These are phyloP conservation scores for Conus canariensis DNA, from an alignment of 2,888 invertebrate genomes.

Conservation along the genomic window DNA sequence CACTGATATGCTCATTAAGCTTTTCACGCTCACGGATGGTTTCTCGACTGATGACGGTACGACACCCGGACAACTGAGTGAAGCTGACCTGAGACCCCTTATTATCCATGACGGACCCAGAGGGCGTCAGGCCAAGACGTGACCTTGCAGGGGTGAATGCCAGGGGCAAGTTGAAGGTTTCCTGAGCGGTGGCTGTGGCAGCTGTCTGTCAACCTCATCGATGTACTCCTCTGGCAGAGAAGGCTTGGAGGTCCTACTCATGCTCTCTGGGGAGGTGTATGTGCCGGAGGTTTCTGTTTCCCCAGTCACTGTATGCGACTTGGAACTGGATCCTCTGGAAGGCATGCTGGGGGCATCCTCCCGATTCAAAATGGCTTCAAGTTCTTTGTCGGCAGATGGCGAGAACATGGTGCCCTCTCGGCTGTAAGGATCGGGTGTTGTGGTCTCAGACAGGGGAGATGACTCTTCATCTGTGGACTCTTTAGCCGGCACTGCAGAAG, in stretches of 20 bases:
- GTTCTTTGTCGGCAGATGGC: slow-evolving; percentile 68
- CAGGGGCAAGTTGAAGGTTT: slow-evolving; percentile 26
- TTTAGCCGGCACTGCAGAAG: background rate
- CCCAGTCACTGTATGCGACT: slow-evolving; percentile 46
- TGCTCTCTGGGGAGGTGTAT: slow-evolving; percentile 15
- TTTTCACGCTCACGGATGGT: slow-evolving; percentile 65
- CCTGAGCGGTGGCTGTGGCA: slow-evolving; percentile 16
- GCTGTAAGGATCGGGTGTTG: slow-evolving; percentile 58
- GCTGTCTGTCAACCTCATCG: slow-evolving; percentile 23
- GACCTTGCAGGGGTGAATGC: slow-evolving; percentile 24
- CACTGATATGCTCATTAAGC: slow-evolving; percentile 61
- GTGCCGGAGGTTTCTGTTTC: slow-evolving; percentile 21
- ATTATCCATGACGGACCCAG: slow-evolving; percentile 20
- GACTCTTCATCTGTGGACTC: background rate
- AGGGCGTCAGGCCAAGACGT: slow-evolving; percentile 18
- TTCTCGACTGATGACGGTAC: slow-evolving; percentile 59
- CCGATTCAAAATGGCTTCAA: slow-evolving; percentile 63
- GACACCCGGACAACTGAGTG: slow-evolving; percentile 36
- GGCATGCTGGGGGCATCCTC: slow-evolving; percentile 45
- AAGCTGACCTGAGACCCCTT: slow-evolving; percentile 37
- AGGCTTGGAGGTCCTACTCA: background rate
- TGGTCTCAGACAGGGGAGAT: background rate
- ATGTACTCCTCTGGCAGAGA: slow-evolving; percentile 17
- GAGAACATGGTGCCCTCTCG: slow-evolving; percentile 63
- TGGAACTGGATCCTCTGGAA: slow-evolving; percentile 35